phyloP scores from a whole-genome alignment of 2,797 vertebrate genomes.

The Sorex maritimensis region DNA sequence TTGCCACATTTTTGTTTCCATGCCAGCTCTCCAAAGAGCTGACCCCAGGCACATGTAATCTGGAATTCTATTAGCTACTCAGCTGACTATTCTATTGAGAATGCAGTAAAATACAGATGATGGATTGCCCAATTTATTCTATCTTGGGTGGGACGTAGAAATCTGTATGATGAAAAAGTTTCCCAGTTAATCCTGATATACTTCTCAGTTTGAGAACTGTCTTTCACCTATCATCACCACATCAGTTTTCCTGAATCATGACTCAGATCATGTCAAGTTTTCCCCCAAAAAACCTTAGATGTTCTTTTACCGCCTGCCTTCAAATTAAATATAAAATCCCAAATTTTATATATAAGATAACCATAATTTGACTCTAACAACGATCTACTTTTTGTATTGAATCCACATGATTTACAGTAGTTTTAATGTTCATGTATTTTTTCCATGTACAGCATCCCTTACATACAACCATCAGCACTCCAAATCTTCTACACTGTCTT shows the following conservation, averaged over 20 bases:
- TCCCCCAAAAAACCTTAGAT: not conserved
- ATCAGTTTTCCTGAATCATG: conserved; percentile 32
- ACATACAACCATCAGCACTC: no score
- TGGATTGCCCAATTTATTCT: not conserved
- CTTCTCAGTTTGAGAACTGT: not conserved
- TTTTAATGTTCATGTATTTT: no score
- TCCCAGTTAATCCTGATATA: not conserved
- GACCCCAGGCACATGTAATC: not conserved
- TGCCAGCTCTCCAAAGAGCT: not conserved
- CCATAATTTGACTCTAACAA: not conserved
- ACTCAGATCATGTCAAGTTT: conserved; percentile 16
- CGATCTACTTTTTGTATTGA: not conserved
- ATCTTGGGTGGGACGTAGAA: not conserved
- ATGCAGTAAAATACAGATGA: conserved; percentile 2
- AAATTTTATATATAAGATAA: not conserved
- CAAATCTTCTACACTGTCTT: no score
- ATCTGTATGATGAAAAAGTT: not conserved
- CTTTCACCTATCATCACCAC: not conserved
- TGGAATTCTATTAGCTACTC: not conserved
- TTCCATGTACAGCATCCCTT: not conserved
- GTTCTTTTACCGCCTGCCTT: not conserved
- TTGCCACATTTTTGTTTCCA: not conserved
- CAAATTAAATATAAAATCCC: conserved; percentile 41
- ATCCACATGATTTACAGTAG: no score
- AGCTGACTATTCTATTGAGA: not conserved